Evolutionary conservation across 2,888 invertebrate species (phyloP).

Genomic region (Pemphredon lugubris): DNA sequence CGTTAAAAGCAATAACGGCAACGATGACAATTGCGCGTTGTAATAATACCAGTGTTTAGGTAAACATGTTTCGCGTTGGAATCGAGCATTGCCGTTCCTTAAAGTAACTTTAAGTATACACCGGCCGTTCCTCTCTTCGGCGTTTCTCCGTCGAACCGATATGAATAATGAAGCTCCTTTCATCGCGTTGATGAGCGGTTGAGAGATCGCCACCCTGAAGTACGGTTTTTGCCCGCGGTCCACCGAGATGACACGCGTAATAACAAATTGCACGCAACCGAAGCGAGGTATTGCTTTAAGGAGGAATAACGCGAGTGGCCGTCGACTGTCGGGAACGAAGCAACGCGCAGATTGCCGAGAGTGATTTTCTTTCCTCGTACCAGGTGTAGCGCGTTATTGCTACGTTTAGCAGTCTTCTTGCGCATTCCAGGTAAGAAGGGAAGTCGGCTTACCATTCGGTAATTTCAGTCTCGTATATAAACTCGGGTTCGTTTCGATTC

Average conservation of each 20-base stretch:
- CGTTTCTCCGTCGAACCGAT: conserved; percentile 49
- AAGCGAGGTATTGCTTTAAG: conserved; percentile 41
- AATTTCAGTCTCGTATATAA: too few species aligned
- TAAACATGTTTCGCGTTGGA: conserved; percentile 2
- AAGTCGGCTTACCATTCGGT: too few species aligned
- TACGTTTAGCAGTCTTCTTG: too few species aligned
- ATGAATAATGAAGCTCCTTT: conserved; percentile 69
- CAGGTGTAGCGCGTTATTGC: background rate
- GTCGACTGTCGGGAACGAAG: background rate
- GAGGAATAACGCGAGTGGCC: conserved; percentile 7
- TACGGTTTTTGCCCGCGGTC: conserved; percentile 51
- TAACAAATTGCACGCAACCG: conserved; percentile 72
- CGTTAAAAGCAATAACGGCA: too few species aligned
- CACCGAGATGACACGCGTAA: conserved; percentile 62
- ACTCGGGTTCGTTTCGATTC: too few species aligned
- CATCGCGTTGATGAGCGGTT: conserved; percentile 56
- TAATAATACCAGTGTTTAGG: background rate
- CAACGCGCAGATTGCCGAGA: background rate
- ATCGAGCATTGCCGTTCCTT: conserved; percentile 28
- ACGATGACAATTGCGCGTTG: too few species aligned
- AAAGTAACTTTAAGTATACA: conserved; percentile 10
- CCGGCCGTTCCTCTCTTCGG: background rate
- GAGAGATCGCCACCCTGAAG: conserved; percentile 60
- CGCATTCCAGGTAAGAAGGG: too few species aligned
- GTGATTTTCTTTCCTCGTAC: conserved; percentile 16